These are phyloP conservation scores for Callinectes sapidus DNA, from an alignment of 2,888 invertebrate species.

Conservation along the genomic window DNA sequence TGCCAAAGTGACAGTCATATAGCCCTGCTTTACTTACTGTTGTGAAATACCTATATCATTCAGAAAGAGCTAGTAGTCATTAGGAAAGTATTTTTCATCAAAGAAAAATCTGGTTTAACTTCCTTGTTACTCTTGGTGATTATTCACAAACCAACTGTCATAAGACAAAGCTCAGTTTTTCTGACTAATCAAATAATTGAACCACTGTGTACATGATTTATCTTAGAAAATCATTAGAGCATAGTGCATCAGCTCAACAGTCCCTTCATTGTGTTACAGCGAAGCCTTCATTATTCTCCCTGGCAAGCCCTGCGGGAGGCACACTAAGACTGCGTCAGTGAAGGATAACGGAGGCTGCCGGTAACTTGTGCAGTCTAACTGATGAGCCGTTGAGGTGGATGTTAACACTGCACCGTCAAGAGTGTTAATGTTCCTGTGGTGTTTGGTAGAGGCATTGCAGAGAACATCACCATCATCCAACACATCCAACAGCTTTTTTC, in stretches of 20 bases:
- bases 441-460: slow-evolving; percentile 13
- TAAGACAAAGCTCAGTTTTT: background rate
- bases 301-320: slow-evolving; percentile 27
- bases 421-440: slow-evolving; percentile 10
- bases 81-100: too few relatives aligned
- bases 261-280: slow-evolving; percentile 28
- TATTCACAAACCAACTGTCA: background rate
- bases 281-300: slow-evolving; percentile 19
- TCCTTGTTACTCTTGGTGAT: background rate
- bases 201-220: background rate
- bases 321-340: slow-evolving; percentile 22
- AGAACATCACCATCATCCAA: background rate
- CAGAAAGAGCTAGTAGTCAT: too few relatives aligned
- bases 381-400: slow-evolving; percentile 10
- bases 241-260: background rate
- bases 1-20: background rate
- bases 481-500: background rate
- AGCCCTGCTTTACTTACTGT: too few relatives aligned
- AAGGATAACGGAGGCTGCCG: background rate
- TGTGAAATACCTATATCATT: too few relatives aligned
- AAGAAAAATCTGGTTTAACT: too few relatives aligned
- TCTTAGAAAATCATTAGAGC: background rate
- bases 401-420: background rate
- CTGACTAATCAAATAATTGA: background rate
- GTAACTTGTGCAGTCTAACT: background rate